Conservation (phyloP, 2,888 invertebrate genomes). For the Emesis castigata region DNA sequence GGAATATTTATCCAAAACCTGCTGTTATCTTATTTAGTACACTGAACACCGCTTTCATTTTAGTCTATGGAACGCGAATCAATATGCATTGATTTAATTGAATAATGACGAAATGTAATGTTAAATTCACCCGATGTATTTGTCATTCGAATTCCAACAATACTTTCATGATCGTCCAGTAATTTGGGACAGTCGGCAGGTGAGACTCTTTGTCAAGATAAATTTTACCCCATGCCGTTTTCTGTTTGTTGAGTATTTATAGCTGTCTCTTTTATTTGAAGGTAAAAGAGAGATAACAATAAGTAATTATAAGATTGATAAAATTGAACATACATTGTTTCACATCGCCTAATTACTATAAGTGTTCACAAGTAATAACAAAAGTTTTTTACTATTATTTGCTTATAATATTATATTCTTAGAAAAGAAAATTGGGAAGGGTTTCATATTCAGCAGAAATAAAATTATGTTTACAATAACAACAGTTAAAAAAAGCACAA, state of each 20-base stretch:
- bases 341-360: background rate
- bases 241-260: background rate
- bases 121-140: background rate
- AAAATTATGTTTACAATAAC: background rate
- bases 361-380: background rate
- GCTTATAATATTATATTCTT: background rate
- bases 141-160: slow-evolving; percentile 1
- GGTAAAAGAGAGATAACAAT: background rate
- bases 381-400: background rate
- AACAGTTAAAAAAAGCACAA: background rate
- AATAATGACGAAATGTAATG: background rate
- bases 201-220: background rate
- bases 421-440: background rate
- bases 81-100: slow-evolving; percentile 7
- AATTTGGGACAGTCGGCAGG: background rate
- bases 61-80: background rate
- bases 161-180: background rate
- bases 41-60: slow-evolving; percentile 9
- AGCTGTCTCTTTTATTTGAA: background rate
- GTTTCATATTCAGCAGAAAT: too few relatives aligned
- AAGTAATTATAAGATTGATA: background rate
- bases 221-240: background rate
- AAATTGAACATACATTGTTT: background rate
- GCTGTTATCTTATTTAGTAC: slow-evolving; percentile 10
- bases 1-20: slow-evolving; percentile 14